Evolutionary conservation across 1,140 invertebrate species (phyloP).

Genomic region (Trichonephila inaurata): DNA sequence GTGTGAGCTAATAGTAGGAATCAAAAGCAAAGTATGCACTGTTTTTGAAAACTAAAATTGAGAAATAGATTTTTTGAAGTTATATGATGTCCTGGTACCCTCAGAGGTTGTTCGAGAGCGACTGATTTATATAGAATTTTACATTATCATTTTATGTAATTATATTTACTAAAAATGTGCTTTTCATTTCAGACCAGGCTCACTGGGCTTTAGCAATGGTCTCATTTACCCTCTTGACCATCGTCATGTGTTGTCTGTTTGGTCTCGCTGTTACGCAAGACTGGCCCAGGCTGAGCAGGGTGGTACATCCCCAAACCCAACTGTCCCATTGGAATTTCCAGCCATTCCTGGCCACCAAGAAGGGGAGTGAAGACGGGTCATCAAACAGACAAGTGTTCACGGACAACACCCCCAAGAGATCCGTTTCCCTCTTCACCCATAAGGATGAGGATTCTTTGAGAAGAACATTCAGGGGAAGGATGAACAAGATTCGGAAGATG

Average conservation of each 20-base stretch:
- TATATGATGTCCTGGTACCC: too few relatives aligned
- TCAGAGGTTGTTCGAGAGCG: too few relatives aligned
- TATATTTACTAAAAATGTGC: too few relatives aligned
- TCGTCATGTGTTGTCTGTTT: not conserved
- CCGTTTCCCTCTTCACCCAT: not conserved
- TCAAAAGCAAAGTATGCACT: too few relatives aligned
- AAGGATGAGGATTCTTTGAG: not conserved
- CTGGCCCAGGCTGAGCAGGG: not conserved
- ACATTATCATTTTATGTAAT: too few relatives aligned
- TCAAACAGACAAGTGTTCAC: not conserved
- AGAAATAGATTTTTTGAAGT: too few relatives aligned
- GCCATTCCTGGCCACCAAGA: not conserved
- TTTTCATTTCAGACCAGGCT: not conserved
- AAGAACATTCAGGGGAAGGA: not conserved
- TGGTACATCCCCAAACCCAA: not conserved
- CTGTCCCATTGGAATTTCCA: not conserved
- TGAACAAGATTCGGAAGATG: slow-evolving; percentile 1
- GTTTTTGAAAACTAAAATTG: too few relatives aligned
- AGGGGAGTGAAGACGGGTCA: not conserved
- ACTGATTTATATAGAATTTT: not conserved
- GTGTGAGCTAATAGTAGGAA: too few relatives aligned
- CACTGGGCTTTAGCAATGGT: not conserved
- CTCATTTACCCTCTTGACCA: not conserved
- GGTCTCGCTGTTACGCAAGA: not conserved
- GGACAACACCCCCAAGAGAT: not conserved